A percentile compares a stretch with the other conserved stretches of the same genome.
phyloP scores from a whole-genome alignment of 2,888 invertebrate species.

The Leucophora obtusa region DNA sequence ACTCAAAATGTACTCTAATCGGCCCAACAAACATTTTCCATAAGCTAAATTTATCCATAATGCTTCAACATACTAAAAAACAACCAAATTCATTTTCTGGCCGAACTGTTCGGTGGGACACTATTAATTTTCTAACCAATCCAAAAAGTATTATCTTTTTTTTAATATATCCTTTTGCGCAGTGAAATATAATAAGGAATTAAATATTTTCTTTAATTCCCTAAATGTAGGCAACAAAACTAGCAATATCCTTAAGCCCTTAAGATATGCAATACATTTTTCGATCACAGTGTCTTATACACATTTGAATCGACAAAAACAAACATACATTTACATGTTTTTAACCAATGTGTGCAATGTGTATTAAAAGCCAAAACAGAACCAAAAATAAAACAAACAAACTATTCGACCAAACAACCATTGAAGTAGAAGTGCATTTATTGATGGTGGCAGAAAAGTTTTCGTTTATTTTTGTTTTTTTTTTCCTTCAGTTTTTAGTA shows the following conservation, averaged over 20 bases:
- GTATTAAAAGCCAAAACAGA: slow-evolving; percentile 24
- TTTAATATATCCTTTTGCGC: too few species aligned
- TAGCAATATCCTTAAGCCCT: background rate
- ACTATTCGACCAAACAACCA: slow-evolving; percentile 58
- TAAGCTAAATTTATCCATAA: too few species aligned
- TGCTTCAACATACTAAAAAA: too few species aligned
- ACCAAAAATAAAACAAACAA: slow-evolving; percentile 31
- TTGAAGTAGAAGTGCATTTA: slow-evolving; percentile 58
- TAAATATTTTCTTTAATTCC: too few species aligned
- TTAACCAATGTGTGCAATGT: slow-evolving; percentile 24
- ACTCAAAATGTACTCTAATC: too few species aligned
- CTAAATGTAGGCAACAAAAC: background rate
- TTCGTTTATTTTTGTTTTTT: background rate
- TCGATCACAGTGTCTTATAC: background rate
- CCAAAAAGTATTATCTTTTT: too few species aligned
- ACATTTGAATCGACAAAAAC: slow-evolving; percentile 28
- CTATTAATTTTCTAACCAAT: too few species aligned
- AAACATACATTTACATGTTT: slow-evolving; percentile 54
- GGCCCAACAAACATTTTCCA: too few species aligned
- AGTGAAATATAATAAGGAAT: too few species aligned
- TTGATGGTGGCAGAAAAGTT: slow-evolving; percentile 47
- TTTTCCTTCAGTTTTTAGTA: slow-evolving; percentile 18
- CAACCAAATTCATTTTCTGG: too few species aligned
- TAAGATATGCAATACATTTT: background rate
- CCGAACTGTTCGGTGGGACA: too few species aligned